Evolutionary conservation across 2,888 invertebrate species (phyloP).

Genomic region (Coleophora deauratella): DNA sequence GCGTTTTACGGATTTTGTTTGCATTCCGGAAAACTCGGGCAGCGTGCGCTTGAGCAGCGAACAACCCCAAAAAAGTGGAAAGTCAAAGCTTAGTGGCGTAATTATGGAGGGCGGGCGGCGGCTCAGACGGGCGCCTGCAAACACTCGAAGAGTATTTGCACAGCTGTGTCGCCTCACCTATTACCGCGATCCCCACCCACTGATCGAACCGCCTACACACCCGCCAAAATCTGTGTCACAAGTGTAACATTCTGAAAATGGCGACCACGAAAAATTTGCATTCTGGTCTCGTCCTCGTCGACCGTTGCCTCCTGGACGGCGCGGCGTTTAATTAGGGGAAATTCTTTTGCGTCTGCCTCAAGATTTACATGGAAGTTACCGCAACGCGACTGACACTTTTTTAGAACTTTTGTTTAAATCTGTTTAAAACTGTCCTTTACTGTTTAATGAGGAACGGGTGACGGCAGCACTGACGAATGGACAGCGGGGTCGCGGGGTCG

Average conservation of each 20-base stretch:
- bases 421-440: conserved; percentile 61
- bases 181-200: conserved; percentile 23
- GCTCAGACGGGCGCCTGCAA: conserved; percentile 54
- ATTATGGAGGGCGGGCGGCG: conserved; percentile 45
- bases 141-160: conserved; percentile 51
- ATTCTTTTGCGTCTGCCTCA: conserved; percentile 48
- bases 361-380: conserved; percentile 65
- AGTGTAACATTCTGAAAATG: conserved; percentile 18
- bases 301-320: conserved; percentile 39
- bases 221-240: no score
- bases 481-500: conserved; percentile 17
- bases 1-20: conserved; percentile 36
- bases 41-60: conserved; percentile 17
- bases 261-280: conserved; percentile 47
- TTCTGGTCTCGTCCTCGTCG: conserved; percentile 42
- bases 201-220: conserved; percentile 17
- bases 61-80: conserved; percentile 36
- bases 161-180: conserved; percentile 41
- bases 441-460: conserved; percentile 59
- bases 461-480: conserved; percentile 36
- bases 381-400: conserved; percentile 62
- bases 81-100: conserved; percentile 52
- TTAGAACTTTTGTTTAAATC: conserved; percentile 62
- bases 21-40: conserved; percentile 37
- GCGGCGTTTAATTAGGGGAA: conserved; percentile 60